Conservation (phyloP, 1,140 invertebrate genomes). For the Drosophila leontia region DNA sequence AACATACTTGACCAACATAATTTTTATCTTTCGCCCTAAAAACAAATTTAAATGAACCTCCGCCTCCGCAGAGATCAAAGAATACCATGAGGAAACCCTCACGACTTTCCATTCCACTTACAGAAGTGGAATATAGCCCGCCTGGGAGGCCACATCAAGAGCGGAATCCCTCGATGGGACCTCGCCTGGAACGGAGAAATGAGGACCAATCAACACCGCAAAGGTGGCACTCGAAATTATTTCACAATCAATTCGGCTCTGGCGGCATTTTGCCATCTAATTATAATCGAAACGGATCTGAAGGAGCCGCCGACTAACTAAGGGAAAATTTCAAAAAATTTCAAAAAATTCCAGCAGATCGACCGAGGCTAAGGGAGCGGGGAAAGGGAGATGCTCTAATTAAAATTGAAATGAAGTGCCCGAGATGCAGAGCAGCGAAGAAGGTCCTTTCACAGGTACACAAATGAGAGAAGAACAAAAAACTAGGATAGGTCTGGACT, state of each 20-base stretch:
- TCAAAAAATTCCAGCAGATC: constrained; percentile 44
- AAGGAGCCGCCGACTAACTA: constrained; percentile 53
- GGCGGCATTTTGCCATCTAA: constrained; percentile 82
- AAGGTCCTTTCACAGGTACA: constrained; percentile 59
- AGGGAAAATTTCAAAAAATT: constrained; percentile 42
- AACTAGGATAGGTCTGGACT: background rate
- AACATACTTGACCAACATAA: too few relatives aligned
- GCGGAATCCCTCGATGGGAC: constrained; percentile 26
- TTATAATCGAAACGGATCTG: constrained; percentile 64
- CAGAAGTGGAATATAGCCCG: constrained; percentile 4
- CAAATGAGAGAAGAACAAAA: background rate
- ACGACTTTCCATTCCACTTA: constrained; percentile 21
- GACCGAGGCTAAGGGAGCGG: background rate
- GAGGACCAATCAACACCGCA: constrained; percentile 68
- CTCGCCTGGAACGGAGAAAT: constrained; percentile 27
- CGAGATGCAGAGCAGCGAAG: constrained; percentile 54
- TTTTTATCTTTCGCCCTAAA: background rate
- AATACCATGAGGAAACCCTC: background rate
- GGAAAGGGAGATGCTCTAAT: constrained; percentile 62
- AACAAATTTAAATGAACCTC: background rate
- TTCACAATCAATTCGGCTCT: constrained; percentile 75
- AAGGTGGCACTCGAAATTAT: constrained; percentile 77
- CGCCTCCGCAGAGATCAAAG: constrained; percentile 22
- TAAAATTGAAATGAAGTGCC: constrained; percentile 79
- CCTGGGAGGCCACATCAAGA: constrained; percentile 2